Conservation (phyloP, 1,140 invertebrate genomes). For the Euglossa dilemma region DNA sequence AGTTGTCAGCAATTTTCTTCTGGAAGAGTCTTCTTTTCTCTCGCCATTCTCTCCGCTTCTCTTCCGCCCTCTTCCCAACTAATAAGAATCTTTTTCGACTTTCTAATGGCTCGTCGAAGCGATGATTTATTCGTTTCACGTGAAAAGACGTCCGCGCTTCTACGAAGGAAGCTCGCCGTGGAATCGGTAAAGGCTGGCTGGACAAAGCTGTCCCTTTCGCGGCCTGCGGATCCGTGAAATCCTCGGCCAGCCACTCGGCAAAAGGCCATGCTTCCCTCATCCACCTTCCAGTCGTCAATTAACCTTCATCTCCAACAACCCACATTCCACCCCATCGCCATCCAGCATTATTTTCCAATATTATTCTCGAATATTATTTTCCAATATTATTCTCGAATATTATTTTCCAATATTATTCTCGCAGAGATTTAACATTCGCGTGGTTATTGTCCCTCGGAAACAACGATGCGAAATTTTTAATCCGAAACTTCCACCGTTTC, state of each 20-base stretch:
- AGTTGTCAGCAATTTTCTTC: slow-evolving; percentile 72
- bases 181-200: neutral
- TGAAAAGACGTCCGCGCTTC: slow-evolving; percentile 14
- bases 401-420: no score
- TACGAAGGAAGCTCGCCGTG: slow-evolving; percentile 35
- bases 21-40: neutral
- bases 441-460: neutral
- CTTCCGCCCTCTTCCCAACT: neutral
- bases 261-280: neutral
- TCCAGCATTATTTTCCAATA: neutral
- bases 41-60: neutral
- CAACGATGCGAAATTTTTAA: neutral
- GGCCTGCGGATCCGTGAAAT: neutral
- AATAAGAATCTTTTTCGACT: slow-evolving; percentile 47
- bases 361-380: no score
- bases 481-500: neutral
- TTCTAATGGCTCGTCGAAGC: slow-evolving; percentile 50
- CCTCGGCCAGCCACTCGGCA: neutral
- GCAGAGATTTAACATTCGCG: neutral
- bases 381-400: no score
- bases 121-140: slow-evolving; percentile 51
- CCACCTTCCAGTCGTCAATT: neutral
- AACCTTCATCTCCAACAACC: neutral
- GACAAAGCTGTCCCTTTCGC: slow-evolving; percentile 1
- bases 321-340: neutral